Base-by-base conservation (phyloP, 2,888 invertebrate genomes). In the Notodonta ziczac region DNA sequence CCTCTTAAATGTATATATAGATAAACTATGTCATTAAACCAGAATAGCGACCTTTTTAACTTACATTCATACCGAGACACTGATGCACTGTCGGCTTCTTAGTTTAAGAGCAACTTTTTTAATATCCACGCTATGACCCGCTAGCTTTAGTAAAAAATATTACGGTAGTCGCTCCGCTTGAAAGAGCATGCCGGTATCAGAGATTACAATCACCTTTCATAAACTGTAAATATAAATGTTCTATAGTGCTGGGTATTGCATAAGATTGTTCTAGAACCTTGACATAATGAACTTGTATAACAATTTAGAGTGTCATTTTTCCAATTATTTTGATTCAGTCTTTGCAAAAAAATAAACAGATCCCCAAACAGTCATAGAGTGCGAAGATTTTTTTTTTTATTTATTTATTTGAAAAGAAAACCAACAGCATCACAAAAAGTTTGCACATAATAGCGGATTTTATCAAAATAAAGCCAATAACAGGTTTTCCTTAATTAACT, bases 131-230 rank as follows among this genome's bases (percentile, higher is more conserved):
- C 66, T 69, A 72, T 69, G 62, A 76, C 53, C 72, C 73, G 75
- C 75, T 70, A 72, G 68, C 67, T 77, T 66, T 56, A 71, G 67
- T 65, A 79, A 77, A 82, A 78, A 79, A 80, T 74, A 81, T 74
- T 70, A 71, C 78, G 74, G 79, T 75, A 76, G 78, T 73, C 69
- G 81, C 80, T 80, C 80, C 76, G 82, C 81, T 80, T 80, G 62
- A 78, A 69, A 78, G 79, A 77, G 72, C 75, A 72, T 72, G 73
- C 74, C 74, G 71, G 71, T 76, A 75, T 74, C 70, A 65, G 65
- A 77, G 78, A 83, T 78, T 73, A 77, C 77, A 76, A 85, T 79
- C 77, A 70, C 78, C 77, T 79, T 74, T 78, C 69, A 77, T 70
- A 68, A 67, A 70, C 69, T 67, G 67, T 70, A 68, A 69, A 70